A percentile compares a stretch with the other conserved stretches of the same genome.
Evolutionary conservation across 2,888 invertebrate genomes (phyloP).

Genomic region (Maniola hyperantus): DNA sequence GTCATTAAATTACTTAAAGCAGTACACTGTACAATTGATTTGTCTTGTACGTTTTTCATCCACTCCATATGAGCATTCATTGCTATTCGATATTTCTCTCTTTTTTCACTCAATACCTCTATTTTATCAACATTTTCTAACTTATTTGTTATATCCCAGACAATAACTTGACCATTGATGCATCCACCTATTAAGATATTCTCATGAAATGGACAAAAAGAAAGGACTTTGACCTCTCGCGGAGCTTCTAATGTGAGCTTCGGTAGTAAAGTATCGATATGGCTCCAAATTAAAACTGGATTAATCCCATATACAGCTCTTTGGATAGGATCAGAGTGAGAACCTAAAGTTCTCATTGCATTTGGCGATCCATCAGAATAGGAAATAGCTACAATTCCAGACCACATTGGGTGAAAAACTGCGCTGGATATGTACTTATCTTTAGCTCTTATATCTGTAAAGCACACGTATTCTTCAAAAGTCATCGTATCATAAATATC

Average conservation of each 20-base stretch:
- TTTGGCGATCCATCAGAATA: constrained; percentile 84
- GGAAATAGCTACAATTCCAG: constrained; percentile 86
- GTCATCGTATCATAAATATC: constrained; percentile 64
- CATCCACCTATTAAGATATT: constrained; percentile 88
- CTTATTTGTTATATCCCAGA: constrained; percentile 87
- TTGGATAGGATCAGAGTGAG: constrained; percentile 74
- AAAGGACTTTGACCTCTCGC: constrained; percentile 84
- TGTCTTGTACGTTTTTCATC: constrained; percentile 85
- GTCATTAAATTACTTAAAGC: constrained; percentile 84
- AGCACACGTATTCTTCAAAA: constrained; percentile 83
- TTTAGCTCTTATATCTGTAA: constrained; percentile 85
- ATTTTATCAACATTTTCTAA: constrained; percentile 84
- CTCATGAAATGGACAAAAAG: constrained; percentile 87
- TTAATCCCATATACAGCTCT: constrained; percentile 84
- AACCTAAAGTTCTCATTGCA: constrained; percentile 64
- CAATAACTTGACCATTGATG: constrained; percentile 86
- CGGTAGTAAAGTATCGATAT: constrained; percentile 86
- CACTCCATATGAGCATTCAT: constrained; percentile 85
- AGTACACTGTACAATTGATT: constrained; percentile 82
- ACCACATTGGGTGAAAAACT: constrained; percentile 88
- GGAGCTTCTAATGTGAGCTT: constrained; percentile 87
- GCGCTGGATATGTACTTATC: constrained; percentile 85
- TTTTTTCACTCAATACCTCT: constrained; percentile 83
- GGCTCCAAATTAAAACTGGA: constrained; percentile 89
- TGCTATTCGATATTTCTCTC: constrained; percentile 83